Conservation (phyloP, 2,888 invertebrate species). For the Stenodema calcarata region DNA sequence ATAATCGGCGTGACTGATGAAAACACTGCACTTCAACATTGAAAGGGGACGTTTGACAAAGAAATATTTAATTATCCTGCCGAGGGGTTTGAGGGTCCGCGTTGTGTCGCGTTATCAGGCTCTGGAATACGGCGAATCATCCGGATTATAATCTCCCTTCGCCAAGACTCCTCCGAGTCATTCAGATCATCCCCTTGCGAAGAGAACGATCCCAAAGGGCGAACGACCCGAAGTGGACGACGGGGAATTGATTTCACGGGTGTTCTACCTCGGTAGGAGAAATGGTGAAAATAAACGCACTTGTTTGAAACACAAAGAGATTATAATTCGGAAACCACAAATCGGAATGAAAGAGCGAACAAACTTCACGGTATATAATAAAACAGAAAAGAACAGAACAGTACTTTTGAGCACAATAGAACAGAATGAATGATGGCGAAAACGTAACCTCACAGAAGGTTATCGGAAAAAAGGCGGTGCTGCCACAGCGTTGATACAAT, state of each 20-base stretch:
- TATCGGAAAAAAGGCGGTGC: too few relatives aligned
- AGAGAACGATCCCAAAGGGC: not conserved
- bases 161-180: not conserved
- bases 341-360: too few relatives aligned
- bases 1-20: constrained; percentile 29
- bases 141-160: not conserved
- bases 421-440: too few relatives aligned
- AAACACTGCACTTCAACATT: not conserved
- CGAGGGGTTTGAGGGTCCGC: not conserved
- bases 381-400: too few relatives aligned
- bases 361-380: too few relatives aligned
- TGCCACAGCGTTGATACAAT: too few relatives aligned
- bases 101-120: not conserved
- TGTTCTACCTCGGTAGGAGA: too few relatives aligned
- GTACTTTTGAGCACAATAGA: too few relatives aligned
- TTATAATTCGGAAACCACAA: too few relatives aligned
- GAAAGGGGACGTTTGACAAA: not conserved
- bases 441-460: too few relatives aligned
- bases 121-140: not conserved
- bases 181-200: not conserved
- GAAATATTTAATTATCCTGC: not conserved
- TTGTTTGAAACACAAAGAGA: too few relatives aligned
- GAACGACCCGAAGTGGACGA: not conserved
- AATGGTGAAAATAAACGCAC: too few relatives aligned
- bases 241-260: not conserved